Base-by-base conservation (phyloP, 2,888 invertebrate species). In the Sinohyriopsis cumingii region DNA sequence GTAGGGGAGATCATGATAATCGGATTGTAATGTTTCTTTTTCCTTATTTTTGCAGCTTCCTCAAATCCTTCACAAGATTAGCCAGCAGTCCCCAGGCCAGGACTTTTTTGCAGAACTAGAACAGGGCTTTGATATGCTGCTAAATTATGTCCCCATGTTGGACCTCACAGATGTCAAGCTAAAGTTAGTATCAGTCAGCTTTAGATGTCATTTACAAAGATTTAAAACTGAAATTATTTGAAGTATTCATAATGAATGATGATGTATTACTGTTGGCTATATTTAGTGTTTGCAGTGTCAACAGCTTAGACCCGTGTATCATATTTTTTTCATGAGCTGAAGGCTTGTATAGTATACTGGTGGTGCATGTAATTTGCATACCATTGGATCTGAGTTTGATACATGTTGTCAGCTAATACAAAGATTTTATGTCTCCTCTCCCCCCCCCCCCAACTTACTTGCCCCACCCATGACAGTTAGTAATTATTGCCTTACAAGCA, bases 91-190 rank as follows among this genome's bases (percentile, higher is more conserved):
- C 56, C 80, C 82, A 19, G 79, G 82, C 45, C 91, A 92, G 53
- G 95, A 95, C 77, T 93, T 93, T 83, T 94, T 94, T 25, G 92
- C 93, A 59, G 95, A 95, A 84, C 92, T 97, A 54, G 93, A 95
- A 22, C 94, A 94, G 86, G 95, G 96, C 0, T 93, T 97, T 85
- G 95, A 96, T 86, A 92, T 95, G 80, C 91, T 98, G n/a, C 90
- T 97, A 5, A 94, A 95, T 86, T 95, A 95, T 80, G 94, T 94
- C 63, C 95, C 96, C 0, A 91, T 97, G 25, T 91, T 98, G 24
- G 96, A 98, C 90, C 93, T 95, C 73, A 94, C 96, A 90, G 97
- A 98, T 89, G 94, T 95, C 0, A 95, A 95, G 84, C 95, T 95
- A 87, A 94, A 94, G 89, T 89, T 72, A 76, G 85, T 82, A 20